A percentile compares a stretch with the other conserved stretches of the same genome.
phyloP scores from a whole-genome alignment of 1,140 invertebrate species.

The Pseudomyrmex sp. region DNA sequence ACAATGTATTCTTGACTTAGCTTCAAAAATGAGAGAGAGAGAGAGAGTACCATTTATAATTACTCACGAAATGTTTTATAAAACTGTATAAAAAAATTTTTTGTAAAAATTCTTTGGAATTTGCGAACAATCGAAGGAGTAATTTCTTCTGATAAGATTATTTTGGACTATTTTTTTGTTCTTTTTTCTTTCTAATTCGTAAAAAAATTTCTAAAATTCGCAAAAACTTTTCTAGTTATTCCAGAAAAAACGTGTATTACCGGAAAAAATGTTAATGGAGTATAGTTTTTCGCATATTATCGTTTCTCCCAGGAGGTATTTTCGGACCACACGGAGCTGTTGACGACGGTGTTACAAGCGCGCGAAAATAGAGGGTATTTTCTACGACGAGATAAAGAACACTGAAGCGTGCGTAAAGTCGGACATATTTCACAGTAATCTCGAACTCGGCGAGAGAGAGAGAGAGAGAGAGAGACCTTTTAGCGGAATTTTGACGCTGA shows the following conservation, averaged over 20 bases:
- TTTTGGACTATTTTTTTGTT: not conserved
- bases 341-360: not conserved
- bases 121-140: not conserved
- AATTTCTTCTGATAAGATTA: too few relatives aligned
- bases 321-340: slow-evolving; percentile 11
- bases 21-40: too few relatives aligned
- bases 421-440: slow-evolving; percentile 51
- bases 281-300: slow-evolving; percentile 38
- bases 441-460: slow-evolving; percentile 22
- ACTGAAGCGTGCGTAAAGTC: slow-evolving; percentile 38
- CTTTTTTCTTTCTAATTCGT: not conserved
- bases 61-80: too few relatives aligned
- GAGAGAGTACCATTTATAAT: too few relatives aligned
- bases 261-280: slow-evolving; percentile 42
- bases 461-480: not conserved
- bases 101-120: too few relatives aligned
- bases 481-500: slow-evolving; percentile 27
- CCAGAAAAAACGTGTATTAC: slow-evolving; percentile 18
- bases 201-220: slow-evolving; percentile 27
- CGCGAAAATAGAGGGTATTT: slow-evolving; percentile 46
- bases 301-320: slow-evolving; percentile 22
- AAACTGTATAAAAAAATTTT: not conserved
- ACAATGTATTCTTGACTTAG: too few relatives aligned
- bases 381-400: slow-evolving; percentile 52
- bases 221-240: slow-evolving; percentile 34